Conservation (phyloP, 2,113 vertebrate species). For the Tragelaphus buxtoni region DNA sequence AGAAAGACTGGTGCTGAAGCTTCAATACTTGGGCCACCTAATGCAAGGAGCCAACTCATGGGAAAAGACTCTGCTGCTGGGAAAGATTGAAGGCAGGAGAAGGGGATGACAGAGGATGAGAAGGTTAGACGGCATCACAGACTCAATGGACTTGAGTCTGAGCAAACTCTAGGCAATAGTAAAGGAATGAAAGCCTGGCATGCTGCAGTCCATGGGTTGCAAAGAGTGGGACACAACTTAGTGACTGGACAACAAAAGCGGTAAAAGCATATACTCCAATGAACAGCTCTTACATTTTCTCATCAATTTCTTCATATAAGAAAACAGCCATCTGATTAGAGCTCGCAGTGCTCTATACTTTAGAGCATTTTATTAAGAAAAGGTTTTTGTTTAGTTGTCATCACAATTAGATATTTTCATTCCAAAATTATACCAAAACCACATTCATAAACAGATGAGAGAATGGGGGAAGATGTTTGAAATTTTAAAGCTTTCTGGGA, state of each 20-base stretch:
- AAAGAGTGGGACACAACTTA: background rate
- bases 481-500: background rate
- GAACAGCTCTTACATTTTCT: background rate
- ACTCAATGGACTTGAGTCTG: background rate
- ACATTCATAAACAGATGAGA: background rate
- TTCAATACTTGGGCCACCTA: background rate
- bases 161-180: background rate
- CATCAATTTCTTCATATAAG: background rate
- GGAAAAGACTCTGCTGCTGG: background rate
- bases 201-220: background rate
- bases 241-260: background rate
- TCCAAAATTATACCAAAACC: background rate
- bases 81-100: background rate
- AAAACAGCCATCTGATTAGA: background rate
- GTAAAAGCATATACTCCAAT: background rate
- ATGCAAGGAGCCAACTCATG: background rate
- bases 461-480: background rate
- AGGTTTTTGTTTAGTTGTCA: background rate
- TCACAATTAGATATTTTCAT: background rate
- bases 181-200: background rate
- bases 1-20: background rate
- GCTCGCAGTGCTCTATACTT: background rate
- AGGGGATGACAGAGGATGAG: background rate
- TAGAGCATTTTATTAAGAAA: background rate
- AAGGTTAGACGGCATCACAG: rapidly evolving